phyloP scores from a whole-genome alignment of 2,888 invertebrate species.

The Parnassius smintheus region DNA sequence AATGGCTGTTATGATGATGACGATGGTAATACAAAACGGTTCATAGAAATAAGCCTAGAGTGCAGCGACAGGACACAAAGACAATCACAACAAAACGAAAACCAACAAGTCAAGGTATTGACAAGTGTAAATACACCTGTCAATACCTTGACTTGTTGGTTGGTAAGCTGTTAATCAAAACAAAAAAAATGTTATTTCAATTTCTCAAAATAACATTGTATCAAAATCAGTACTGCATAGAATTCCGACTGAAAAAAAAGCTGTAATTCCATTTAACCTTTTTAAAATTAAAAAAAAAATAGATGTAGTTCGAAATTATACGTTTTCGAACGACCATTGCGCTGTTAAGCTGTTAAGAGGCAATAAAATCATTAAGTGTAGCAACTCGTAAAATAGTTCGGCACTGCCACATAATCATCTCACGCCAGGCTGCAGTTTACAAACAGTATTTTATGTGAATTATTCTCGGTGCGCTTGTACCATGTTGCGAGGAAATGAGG shows the following conservation, averaged over 20 bases:
- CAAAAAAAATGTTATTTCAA: too few relatives aligned
- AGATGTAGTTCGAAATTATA: slow-evolving; percentile 6
- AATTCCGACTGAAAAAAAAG: not conserved
- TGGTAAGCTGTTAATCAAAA: too few relatives aligned
- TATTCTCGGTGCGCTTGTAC: slow-evolving; percentile 25
- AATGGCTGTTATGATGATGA: too few relatives aligned
- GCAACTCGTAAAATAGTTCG: slow-evolving; percentile 22
- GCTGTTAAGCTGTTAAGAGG: slow-evolving; percentile 10
- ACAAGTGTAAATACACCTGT: too few relatives aligned
- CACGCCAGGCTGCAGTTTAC: slow-evolving; percentile 26
- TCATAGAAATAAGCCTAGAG: too few relatives aligned
- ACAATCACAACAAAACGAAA: too few relatives aligned
- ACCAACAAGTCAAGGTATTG: too few relatives aligned
- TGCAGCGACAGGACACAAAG: too few relatives aligned
- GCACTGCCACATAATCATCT: slow-evolving; percentile 22
- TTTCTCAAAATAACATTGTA: too few relatives aligned
- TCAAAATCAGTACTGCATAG: not conserved
- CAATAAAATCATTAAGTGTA: slow-evolving; percentile 19
- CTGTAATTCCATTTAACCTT: not conserved
- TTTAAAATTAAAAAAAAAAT: not conserved
- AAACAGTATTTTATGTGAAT: slow-evolving; percentile 28
- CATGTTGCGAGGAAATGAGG: slow-evolving; percentile 25
- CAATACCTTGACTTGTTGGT: too few relatives aligned
- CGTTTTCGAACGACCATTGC: slow-evolving; percentile 1
- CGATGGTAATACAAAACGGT: too few relatives aligned